Evolutionary conservation across 2,113 vertebrate genomes (phyloP), one percentile per base, ranked within the genome.

Genomic region (Melospiza melodia): DNA sequence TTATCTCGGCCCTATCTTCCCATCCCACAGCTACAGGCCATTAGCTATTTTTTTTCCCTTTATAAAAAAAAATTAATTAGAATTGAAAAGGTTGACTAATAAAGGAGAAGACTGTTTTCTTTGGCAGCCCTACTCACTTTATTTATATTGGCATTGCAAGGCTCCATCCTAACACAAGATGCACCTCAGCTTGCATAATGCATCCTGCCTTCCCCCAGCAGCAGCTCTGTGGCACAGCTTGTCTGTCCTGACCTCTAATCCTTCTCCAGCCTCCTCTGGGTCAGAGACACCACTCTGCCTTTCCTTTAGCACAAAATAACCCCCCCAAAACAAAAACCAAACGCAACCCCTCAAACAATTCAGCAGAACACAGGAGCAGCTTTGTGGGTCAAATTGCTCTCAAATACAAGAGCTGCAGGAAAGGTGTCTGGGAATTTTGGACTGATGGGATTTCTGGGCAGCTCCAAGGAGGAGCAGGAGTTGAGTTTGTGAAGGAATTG

Each of bases 1-100:
- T 94, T 95, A 95, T 95, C 95, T 94, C 84, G 78, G 76, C 65
- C 61, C 76, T 96, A 93, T 95, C 95, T 93, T 78, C 86, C 93
- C 96, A 94, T 67, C 91, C 86, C 89, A 89, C 75, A 71, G 83
- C 96, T 86, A 97, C 30, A 49, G 95, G 95, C 93, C 73, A 87
- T 92, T 49, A 89, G 57, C 35, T 78, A 18, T 73, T n/a, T 23
- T 54, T 65, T 43, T 43, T 49, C 49, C 22, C 12, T 13, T 10
- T 33, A 22, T 12, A 39, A 78, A 93, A 96, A 96, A 95, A 93
- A 89, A 89, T 54, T 95, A 92, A 97, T 96, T 96, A 97, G 86
- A 92, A 94, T 78, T 87, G 91, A 93, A 96, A 96, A 96, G 65
- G 89, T 49, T 90, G 65, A 92, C 90, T 95, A 97, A 97, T 97